Conservation (phyloP, 1,140 invertebrate genomes). For the Tetragnatha versicolor region DNA sequence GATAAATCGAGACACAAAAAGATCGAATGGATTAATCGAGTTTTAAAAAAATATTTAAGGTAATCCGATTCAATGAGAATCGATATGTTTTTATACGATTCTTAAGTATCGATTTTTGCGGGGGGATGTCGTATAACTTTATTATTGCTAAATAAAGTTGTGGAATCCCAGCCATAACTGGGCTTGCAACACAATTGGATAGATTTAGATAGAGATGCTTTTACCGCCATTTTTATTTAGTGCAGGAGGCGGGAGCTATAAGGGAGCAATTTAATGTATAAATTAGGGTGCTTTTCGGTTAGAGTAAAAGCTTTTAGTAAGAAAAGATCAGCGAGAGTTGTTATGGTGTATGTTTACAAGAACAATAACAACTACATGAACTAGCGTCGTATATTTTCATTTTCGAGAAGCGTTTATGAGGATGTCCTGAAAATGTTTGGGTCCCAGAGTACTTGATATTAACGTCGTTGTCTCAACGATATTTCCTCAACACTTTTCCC, state of each 20-base stretch:
- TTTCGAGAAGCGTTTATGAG: background rate
- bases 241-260: background rate
- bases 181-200: background rate
- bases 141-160: conserved; percentile 6
- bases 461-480: no score
- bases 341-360: background rate
- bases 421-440: no score
- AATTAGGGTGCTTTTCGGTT: background rate
- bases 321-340: background rate
- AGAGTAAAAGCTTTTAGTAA: background rate
- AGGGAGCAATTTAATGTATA: conserved; percentile 7
- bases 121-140: background rate
- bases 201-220: no score
- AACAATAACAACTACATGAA: no score
- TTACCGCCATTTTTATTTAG: background rate
- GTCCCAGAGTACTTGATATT: no score
- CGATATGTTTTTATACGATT: no score
- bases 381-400: background rate
- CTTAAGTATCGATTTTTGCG: background rate
- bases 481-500: no score
- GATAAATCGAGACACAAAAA: no score
- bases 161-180: background rate
- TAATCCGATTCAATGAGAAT: no score
- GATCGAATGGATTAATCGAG: no score
- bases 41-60: no score